phyloP scores from a whole-genome alignment of 2,797 vertebrate species.

The Epinephelus coioides region DNA sequence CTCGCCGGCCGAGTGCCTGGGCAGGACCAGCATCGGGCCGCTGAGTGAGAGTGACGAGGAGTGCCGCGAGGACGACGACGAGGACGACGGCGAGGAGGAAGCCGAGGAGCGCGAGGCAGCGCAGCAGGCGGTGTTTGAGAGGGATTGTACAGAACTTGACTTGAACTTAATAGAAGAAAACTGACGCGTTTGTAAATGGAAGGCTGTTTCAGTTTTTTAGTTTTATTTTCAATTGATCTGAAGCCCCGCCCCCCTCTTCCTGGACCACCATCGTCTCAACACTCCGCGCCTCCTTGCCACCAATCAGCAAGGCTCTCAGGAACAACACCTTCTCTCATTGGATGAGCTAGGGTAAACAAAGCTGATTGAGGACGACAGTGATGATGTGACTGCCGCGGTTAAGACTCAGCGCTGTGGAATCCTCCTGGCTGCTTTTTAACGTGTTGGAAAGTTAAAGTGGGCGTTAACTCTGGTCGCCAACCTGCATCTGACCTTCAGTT shows the following conservation, averaged over 20 bases:
- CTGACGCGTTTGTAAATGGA: conserved; percentile 84
- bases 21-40: conserved; percentile 86
- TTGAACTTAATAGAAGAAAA: conserved; percentile 95
- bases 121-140: conserved; percentile 91
- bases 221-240: conserved; percentile 51
- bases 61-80: conserved; percentile 83
- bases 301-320: conserved; percentile 88
- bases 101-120: conserved; percentile 81
- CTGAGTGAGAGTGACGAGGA: conserved; percentile 93
- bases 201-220: conserved; percentile 57
- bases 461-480: not conserved
- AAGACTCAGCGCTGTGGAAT: conserved; percentile 21
- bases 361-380: conserved; percentile 73
- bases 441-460: not conserved
- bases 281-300: conserved; percentile 63
- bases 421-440: conserved; percentile 22
- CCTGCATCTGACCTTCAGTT: conserved; percentile 8
- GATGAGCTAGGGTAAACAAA: conserved; percentile 74
- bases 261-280: conserved; percentile 57
- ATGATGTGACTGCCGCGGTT: conserved; percentile 77
- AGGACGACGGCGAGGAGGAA: conserved; percentile 81
- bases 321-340: conserved; percentile 82
- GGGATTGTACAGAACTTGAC: conserved; percentile 95
- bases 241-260: conserved; percentile 58
- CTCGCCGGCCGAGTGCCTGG: conserved; percentile 87